Evolutionary conservation across 2,888 invertebrate species (phyloP).

Genomic region (Lasius platythorax): DNA sequence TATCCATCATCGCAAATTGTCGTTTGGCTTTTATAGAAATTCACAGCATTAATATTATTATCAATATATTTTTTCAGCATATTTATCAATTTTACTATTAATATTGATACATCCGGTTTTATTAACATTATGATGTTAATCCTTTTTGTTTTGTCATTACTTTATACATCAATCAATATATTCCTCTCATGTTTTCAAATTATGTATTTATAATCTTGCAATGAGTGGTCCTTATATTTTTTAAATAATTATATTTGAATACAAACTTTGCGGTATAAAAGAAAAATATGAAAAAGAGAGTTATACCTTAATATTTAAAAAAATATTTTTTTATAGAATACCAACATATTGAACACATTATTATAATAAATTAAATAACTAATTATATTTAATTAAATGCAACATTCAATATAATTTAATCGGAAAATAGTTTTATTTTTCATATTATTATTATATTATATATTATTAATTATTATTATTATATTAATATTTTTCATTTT

Average conservation of each 20-base stretch:
- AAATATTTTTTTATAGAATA: not conserved
- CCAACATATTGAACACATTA: not conserved
- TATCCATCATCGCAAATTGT: not conserved
- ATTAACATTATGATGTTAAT: not conserved
- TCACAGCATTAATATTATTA: slow-evolving; percentile 5
- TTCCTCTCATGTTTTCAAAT: not conserved
- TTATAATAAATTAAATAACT: not conserved
- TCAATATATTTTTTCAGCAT: not conserved
- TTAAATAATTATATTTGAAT: slow-evolving; percentile 17
- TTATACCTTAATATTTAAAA: not conserved
- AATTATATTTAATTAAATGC: not conserved
- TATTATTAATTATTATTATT: too few species aligned
- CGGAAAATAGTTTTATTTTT: too few species aligned
- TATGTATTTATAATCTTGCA: not conserved
- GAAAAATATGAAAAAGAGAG: not conserved
- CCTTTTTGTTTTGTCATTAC: not conserved
- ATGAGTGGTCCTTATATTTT: not conserved
- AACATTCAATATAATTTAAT: too few species aligned
- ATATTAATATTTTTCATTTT: not conserved
- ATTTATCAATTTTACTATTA: not conserved
- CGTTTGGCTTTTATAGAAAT: not conserved
- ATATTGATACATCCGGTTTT: not conserved
- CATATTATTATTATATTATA: too few species aligned
- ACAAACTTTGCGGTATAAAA: not conserved
- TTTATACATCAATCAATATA: not conserved